Conservation (phyloP, 2,113 vertebrate genomes). For the Ardeotis arabs region DNA sequence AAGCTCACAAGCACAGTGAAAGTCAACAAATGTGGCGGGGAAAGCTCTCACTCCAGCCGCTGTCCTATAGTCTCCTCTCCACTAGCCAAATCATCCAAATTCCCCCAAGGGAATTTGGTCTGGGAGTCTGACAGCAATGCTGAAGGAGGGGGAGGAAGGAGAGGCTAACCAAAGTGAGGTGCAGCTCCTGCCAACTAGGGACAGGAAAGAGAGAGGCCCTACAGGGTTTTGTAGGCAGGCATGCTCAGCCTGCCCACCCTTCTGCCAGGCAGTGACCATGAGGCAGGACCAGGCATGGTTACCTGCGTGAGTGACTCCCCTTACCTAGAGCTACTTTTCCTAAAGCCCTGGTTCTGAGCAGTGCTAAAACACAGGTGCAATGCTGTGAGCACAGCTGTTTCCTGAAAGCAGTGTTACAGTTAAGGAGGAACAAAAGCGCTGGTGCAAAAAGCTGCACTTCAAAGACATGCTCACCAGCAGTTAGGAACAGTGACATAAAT, state of each 20-base stretch:
- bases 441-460: background rate
- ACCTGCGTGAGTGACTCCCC: background rate
- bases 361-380: background rate
- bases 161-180: background rate
- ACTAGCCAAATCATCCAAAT: background rate
- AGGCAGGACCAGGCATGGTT: background rate
- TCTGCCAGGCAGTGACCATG: background rate
- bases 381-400: background rate
- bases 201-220: background rate
- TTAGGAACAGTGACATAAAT: background rate
- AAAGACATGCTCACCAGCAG: background rate
- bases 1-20: background rate
- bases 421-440: background rate
- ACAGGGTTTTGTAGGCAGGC: background rate
- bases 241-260: background rate
- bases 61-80: background rate
- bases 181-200: background rate
- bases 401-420: background rate
- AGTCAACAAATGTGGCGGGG: background rate
- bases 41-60: background rate
- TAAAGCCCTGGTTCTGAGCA: background rate
- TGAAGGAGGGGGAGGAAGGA: background rate
- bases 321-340: background rate
- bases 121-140: background rate
- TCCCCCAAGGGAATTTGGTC: background rate